phyloP scores from a whole-genome alignment of 2,888 invertebrate species.

The Glaucopsyche alexis region DNA sequence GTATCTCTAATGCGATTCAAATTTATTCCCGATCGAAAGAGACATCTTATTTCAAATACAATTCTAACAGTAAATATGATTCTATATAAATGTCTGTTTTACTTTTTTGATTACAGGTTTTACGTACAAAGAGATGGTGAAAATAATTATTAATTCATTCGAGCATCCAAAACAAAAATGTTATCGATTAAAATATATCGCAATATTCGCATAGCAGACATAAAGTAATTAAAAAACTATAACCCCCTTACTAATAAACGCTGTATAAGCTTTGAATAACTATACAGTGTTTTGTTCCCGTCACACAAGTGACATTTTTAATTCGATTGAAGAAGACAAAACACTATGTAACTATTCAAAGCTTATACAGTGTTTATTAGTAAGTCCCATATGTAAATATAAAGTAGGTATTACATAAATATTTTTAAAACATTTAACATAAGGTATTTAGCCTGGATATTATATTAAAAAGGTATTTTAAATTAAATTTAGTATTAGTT shows the following conservation, averaged over 20 bases:
- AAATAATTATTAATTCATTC: neutral
- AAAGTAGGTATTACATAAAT: neutral
- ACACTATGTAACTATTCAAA: too few relatives aligned
- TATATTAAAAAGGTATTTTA: neutral
- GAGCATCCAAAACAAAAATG: neutral
- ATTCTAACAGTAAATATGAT: neutral
- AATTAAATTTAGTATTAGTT: neutral
- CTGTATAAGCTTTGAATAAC: too few relatives aligned
- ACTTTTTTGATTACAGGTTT: neutral
- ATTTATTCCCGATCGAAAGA: neutral
- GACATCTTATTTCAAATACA: neutral
- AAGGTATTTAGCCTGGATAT: too few relatives aligned
- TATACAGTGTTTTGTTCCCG: too few relatives aligned
- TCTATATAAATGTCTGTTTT: neutral
- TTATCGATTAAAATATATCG: neutral
- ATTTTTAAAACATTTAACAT: neutral
- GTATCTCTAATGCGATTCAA: slow-evolving; percentile 1
- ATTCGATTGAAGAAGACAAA: too few relatives aligned
- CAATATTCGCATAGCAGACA: neutral
- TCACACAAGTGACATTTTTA: too few relatives aligned
- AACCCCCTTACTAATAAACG: too few relatives aligned
- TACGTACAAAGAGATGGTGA: neutral
- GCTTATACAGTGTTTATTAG: too few relatives aligned
- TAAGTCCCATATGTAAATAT: neutral
- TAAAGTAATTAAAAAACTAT: neutral